Conservation (phyloP, 1,140 invertebrate species). For the Drosophila orena region DNA sequence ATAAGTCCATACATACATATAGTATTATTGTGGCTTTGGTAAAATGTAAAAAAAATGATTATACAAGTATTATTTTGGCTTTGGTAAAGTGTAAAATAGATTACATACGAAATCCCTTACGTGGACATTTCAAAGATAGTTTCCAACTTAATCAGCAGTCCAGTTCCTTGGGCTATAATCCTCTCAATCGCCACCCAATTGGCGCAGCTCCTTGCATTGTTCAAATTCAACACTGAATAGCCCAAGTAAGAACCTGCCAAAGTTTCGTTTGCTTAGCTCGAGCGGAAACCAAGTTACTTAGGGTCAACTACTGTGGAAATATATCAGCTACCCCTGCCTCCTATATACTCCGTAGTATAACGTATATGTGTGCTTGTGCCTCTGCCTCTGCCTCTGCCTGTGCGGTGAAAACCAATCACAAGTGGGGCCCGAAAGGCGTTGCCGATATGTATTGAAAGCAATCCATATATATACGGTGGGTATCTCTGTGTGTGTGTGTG, state of each 20-base stretch:
- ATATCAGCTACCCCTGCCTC: not conserved
- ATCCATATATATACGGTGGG: constrained; percentile 44
- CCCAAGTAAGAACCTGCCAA: not conserved
- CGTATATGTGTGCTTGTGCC: constrained; percentile 9
- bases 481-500: constrained; percentile 31
- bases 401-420: constrained; percentile 55
- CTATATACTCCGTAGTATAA: constrained; percentile 4
- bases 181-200: constrained; percentile 7
- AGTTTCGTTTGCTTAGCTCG: constrained; percentile 11
- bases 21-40: not conserved
- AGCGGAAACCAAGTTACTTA: constrained; percentile 41
- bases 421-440: constrained; percentile 62
- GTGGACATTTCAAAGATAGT: not conserved
- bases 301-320: constrained; percentile 27
- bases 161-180: too few relatives aligned
- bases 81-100: too few relatives aligned
- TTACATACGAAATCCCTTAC: not conserved
- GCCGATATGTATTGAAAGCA: constrained; percentile 69
- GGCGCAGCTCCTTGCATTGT: not conserved
- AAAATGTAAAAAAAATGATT: not conserved
- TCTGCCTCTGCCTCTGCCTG: constrained; percentile 31
- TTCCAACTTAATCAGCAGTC: not conserved
- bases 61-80: not conserved
- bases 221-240: constrained; percentile 9
- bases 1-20: too few relatives aligned